A percentile compares a stretch with the other conserved stretches of the same genome.
These are phyloP conservation scores for Mionectes olivaceus DNA, from an alignment of 2,797 vertebrate genomes.

Conservation along the genomic window DNA sequence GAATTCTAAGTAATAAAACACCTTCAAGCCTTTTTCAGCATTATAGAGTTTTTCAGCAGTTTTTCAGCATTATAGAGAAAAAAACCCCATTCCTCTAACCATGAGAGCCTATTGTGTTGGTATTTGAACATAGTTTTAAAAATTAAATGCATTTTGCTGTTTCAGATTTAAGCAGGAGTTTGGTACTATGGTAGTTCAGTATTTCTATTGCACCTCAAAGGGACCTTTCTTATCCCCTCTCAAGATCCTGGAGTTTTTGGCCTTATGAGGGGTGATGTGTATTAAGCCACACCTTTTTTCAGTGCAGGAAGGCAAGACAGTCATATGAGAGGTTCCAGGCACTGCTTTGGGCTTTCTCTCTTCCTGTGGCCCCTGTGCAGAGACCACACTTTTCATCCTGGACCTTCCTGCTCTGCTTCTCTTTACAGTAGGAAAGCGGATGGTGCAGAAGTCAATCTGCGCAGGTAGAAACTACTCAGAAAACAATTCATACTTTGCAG, in stretches of 20 bases:
- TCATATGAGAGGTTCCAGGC: background rate
- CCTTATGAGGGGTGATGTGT: accelerated
- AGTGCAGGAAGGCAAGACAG: background rate
- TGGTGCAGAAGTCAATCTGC: background rate
- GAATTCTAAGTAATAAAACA: background rate
- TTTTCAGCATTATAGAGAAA: background rate
- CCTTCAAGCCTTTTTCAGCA: background rate
- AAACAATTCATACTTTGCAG: background rate
- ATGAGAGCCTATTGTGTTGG: background rate
- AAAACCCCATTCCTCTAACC: background rate
- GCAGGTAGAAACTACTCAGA: background rate
- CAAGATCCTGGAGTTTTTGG: background rate
- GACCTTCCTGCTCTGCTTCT: background rate
- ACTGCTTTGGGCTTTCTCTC: background rate
- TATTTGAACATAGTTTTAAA: background rate
- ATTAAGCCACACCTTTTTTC: background rate
- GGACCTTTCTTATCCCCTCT: background rate
- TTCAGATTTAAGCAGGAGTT: background rate
- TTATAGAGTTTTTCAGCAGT: background rate
- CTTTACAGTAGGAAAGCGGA: background rate
- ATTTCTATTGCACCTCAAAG: background rate
- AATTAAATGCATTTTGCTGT: background rate
- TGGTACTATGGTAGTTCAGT: background rate
- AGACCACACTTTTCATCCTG: background rate
- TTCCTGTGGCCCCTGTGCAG: background rate